These are phyloP conservation scores for Bettongia penicillata DNA, from an alignment of 2,113 vertebrate species.

Conservation along the genomic window DNA sequence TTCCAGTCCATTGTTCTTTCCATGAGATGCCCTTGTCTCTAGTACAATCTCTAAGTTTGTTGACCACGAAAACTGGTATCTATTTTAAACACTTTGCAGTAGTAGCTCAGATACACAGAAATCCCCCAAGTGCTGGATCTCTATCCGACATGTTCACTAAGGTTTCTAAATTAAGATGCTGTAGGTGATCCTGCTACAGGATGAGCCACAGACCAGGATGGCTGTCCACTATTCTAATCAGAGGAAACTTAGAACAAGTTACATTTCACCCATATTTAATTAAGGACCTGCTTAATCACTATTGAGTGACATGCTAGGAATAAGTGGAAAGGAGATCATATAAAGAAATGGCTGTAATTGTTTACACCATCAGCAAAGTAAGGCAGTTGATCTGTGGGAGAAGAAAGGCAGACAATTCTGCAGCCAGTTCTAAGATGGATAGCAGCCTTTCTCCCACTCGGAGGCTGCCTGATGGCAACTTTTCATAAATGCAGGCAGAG, in stretches of 20 bases:
- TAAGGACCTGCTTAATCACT: not conserved
- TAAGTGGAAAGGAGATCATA: not conserved
- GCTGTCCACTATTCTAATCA: not conserved
- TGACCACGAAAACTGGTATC: not conserved
- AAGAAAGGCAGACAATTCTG: not conserved
- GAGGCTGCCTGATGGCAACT: not conserved
- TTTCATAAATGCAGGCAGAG: not conserved
- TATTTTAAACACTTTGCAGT: not conserved
- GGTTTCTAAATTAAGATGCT: not conserved
- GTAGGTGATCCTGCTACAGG: not conserved
- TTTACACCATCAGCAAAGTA: not conserved
- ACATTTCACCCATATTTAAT: not conserved
- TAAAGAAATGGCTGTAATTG: not conserved
- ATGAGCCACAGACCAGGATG: not conserved
- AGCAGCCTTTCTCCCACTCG: not conserved
- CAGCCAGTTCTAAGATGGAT: not conserved
- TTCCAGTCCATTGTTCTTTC: not conserved
- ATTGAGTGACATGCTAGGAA: not conserved
- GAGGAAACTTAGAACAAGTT: not conserved
- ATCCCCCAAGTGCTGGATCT: not conserved
- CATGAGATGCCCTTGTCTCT: not conserved
- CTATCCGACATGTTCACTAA: not conserved
- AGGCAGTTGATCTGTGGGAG: not conserved
- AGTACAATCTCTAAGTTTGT: not conserved
- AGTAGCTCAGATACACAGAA: not conserved